Conservation (phyloP, 2,113 vertebrate species). For the Nothocercus nigrocapillus region DNA sequence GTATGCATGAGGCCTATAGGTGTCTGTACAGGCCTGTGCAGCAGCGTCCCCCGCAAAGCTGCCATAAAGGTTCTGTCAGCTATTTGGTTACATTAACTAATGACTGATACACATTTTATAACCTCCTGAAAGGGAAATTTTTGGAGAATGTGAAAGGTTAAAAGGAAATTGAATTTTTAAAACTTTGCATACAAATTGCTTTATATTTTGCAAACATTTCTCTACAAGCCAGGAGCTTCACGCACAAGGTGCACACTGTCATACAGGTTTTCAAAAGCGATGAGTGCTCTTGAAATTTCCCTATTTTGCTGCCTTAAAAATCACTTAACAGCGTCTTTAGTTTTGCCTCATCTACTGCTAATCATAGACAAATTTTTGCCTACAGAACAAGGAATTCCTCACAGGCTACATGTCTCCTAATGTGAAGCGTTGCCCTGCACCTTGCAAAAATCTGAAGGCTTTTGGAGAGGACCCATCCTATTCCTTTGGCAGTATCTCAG, state of each 20-base stretch:
- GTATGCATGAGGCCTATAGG: too few species aligned
- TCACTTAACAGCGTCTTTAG: neutral
- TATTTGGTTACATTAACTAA: neutral
- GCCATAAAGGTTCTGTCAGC: neutral
- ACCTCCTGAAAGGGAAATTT: neutral
- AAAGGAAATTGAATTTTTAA: neutral
- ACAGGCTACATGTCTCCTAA: neutral
- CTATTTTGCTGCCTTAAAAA: neutral
- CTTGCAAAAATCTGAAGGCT: neutral
- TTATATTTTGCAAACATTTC: neutral
- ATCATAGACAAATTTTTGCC: neutral
- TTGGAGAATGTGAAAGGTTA: neutral
- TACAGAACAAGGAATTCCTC: neutral
- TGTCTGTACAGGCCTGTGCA: too few species aligned
- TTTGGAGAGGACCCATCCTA: neutral
- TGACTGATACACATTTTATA: neutral
- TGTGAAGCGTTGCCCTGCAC: neutral
- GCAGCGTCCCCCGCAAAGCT: rapidly evolving
- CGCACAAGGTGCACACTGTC: neutral
- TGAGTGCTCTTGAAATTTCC: too few species aligned
- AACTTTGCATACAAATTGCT: neutral
- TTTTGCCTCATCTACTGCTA: neutral
- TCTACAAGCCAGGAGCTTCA: neutral
- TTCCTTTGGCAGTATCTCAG: neutral
- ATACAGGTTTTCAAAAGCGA: neutral